Conservation (phyloP, 2,888 invertebrate genomes). For the Heliconius aoede region DNA sequence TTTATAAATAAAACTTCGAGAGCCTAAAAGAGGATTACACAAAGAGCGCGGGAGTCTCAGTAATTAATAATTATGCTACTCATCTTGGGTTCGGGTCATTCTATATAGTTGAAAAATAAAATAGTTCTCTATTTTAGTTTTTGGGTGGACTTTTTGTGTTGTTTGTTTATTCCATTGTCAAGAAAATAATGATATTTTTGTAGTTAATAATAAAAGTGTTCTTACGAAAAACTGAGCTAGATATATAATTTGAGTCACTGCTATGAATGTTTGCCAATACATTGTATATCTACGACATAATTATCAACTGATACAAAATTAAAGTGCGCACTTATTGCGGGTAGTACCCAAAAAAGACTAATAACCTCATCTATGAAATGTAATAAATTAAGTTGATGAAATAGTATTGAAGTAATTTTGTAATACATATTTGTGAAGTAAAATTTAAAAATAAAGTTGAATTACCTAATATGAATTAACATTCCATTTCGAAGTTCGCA, state of each 20-base stretch:
- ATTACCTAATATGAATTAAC: not conserved
- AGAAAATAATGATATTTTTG: not conserved
- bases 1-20: conserved; percentile 20
- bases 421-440: no score
- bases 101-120: not conserved
- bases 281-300: no score
- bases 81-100: conserved; percentile 10
- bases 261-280: no score
- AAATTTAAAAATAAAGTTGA: no score
- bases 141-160: not conserved
- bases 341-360: no score
- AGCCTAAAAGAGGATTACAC: conserved; percentile 20
- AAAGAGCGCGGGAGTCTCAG: conserved; percentile 10
- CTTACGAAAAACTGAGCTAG: not conserved
- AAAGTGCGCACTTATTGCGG: no score
- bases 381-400: not conserved
- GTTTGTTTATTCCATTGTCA: not conserved
- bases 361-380: not conserved
- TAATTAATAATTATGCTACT: conserved; percentile 15
- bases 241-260: no score
- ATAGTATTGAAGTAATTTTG: no score
- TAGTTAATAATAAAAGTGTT: not conserved
- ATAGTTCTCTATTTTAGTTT: not conserved
- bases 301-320: no score
- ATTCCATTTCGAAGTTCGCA: not conserved